Percentiles rank a stretch among this genome's conserved stretches.
These are phyloP conservation scores for Kryptolebias marmoratus DNA, from an alignment of 2,113 vertebrate genomes.

Conservation along the genomic window DNA sequence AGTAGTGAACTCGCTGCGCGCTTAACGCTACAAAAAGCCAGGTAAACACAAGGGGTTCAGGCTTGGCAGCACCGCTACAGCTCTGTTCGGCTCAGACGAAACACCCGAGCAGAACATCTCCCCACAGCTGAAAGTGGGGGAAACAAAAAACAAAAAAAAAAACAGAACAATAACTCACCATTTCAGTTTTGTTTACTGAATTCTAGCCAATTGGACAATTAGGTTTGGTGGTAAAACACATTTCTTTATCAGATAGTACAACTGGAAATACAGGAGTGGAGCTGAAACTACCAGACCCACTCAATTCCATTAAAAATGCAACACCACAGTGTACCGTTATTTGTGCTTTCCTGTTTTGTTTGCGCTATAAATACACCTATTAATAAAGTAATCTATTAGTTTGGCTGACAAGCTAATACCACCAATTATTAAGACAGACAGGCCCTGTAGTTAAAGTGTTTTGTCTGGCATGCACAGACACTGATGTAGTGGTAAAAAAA, in stretches of 20 bases:
- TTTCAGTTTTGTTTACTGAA: constrained; percentile 41
- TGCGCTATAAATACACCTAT: constrained; percentile 18
- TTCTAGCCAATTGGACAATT: constrained; percentile 48
- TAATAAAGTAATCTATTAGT: constrained; percentile 13
- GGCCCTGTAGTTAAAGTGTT: constrained; percentile 31
- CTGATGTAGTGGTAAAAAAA: constrained; percentile 8
- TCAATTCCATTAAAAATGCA: constrained; percentile 29
- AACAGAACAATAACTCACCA: constrained; percentile 44
- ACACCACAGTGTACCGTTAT: background rate
- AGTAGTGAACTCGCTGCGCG: constrained; percentile 64
- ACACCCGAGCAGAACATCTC: constrained; percentile 54
- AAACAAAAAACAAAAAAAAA: constrained; percentile 35
- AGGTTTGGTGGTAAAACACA: constrained; percentile 27
- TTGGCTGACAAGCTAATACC: constrained; percentile 33
- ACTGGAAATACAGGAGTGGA: constrained; percentile 27
- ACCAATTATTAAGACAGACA: constrained; percentile 45
- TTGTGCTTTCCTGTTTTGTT: constrained; percentile 3
- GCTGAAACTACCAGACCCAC: constrained; percentile 22
- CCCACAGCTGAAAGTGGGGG: constrained; percentile 39
- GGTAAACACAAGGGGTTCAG: constrained; percentile 76
- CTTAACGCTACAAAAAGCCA: constrained; percentile 73
- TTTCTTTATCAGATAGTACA: constrained; percentile 33
- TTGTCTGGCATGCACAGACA: constrained; percentile 33
- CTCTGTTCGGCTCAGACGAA: constrained; percentile 68
- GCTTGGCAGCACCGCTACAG: constrained; percentile 70